Conservation (phyloP, 92 coral and sea anemone species). For the Zoanthus sociatus region DNA sequence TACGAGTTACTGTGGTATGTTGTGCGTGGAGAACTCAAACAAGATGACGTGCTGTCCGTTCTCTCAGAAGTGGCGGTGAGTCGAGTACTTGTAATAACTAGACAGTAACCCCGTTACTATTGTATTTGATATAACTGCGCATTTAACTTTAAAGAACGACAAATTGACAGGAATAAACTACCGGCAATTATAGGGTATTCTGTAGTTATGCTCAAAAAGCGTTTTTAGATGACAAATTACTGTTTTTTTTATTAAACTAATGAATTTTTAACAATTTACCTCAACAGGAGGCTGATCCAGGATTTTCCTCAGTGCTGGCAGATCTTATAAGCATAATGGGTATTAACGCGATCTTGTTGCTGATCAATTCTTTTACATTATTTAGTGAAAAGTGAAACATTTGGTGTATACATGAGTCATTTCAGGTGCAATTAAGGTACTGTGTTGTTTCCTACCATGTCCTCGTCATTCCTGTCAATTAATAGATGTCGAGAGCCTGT, state of each 20-base stretch:
- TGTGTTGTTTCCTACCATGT: slow-evolving; percentile 78
- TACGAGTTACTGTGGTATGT: slow-evolving; percentile 93
- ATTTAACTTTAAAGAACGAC: too few species aligned
- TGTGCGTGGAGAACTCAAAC: slow-evolving; percentile 84
- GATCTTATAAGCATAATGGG: slow-evolving; percentile 99
- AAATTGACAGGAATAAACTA: too few species aligned
- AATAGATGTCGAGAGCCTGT: slow-evolving; percentile 97
- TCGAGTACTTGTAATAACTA: background rate
- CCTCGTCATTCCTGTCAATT: slow-evolving; percentile 83
- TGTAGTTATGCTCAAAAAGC: background rate
- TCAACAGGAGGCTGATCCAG: slow-evolving; percentile 74
- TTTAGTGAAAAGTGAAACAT: slow-evolving; percentile 51
- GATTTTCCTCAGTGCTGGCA: slow-evolving; percentile 83
- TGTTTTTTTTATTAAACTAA: background rate
- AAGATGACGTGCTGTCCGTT: slow-evolving; percentile 83
- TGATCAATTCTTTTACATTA: slow-evolving; percentile 66
- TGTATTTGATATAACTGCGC: too few species aligned
- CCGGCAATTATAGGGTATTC: background rate
- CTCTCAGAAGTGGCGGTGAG: slow-evolving; percentile 87
- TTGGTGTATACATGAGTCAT: slow-evolving; percentile 48
- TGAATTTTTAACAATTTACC: background rate
- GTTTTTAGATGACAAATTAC: too few species aligned
- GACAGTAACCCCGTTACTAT: too few species aligned
- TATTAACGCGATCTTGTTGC: slow-evolving; percentile 85
- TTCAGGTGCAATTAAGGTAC: slow-evolving; percentile 69